Base-by-base conservation (phyloP, 2,888 invertebrate species). In the Eupithecia vulgata region DNA sequence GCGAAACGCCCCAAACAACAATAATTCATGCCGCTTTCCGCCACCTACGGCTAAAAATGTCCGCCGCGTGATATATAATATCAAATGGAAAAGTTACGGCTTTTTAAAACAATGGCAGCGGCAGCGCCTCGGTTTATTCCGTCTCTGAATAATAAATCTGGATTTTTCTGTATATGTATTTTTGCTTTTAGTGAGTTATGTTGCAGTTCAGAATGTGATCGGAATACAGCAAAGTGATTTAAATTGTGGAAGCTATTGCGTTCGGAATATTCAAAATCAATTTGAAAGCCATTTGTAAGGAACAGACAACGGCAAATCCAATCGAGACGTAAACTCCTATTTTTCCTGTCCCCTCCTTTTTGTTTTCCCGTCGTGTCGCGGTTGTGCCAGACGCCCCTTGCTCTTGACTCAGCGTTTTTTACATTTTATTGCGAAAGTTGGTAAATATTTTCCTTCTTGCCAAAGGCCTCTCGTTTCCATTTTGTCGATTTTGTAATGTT, bases 21-120 rank as follows among this genome's bases (percentile, higher is more conserved):
- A 94, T 94, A 94, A 93, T 93, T 94, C 94, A 94, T 93, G 91
- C 91, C 91, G 91, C 87, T 93, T 94, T 90, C 94, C 93, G 91
- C 93, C 93, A 93, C 93, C 93, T 92, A 94, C 93, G 89, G 93
- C 92, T 94, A 94, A 94, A 94, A 94, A 92, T 94, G 94, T 94
- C 94, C 92, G 94, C 91, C 87, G 84, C 85, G 82, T 93, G 91
- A 94, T 94, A 91, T 94, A 94, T 93, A 92, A 91, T 90, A 91
- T 90, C 88, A 91, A 91, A 94, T 90, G 91, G 91, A 87, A 91
- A 91, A 94, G 92, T 93, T 91, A 93, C 90, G 87, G 89, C 89
- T 86, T 92, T 92, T 93, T 92, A 93, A 93, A 94, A 94, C 92
- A 94, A 94, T 92, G 89, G 88, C 83, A 85, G 83, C 86, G 88